phyloP scores from a whole-genome alignment of 2,888 invertebrate genomes.

The Eilema griseolum region DNA sequence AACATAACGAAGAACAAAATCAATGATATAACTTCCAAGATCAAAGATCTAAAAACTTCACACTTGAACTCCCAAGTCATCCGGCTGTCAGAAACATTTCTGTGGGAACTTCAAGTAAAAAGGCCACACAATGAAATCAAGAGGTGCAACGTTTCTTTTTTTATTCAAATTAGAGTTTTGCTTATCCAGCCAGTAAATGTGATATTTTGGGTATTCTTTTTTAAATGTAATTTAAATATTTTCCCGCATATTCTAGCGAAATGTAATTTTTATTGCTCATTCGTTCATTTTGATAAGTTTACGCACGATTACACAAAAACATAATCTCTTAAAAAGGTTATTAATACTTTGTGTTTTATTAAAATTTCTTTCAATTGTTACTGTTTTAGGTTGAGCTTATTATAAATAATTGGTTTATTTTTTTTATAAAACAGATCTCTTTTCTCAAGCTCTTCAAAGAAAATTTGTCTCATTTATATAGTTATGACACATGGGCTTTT shows the following conservation, averaged over 20 bases:
- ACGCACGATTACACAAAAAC: not conserved
- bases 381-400: too few relatives aligned
- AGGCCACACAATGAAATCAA: constrained; percentile 8
- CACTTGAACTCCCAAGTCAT: not conserved
- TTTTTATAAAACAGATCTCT: too few relatives aligned
- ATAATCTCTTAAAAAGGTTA: too few relatives aligned
- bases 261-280: not conserved
- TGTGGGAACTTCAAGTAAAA: not conserved
- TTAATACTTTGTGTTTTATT: too few relatives aligned
- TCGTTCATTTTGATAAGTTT: not conserved
- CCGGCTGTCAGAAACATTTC: not conserved
- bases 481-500: too few relatives aligned
- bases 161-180: constrained; percentile 1
- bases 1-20: too few relatives aligned
- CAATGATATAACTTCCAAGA: too few relatives aligned
- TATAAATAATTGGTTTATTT: too few relatives aligned
- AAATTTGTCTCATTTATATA: too few relatives aligned
- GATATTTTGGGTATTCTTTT: too few relatives aligned
- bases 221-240: constrained; percentile 4
- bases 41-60: not conserved
- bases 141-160: not conserved
- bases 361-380: too few relatives aligned
- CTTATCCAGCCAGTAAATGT: not conserved
- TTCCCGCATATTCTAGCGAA: not conserved
- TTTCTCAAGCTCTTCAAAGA: too few relatives aligned